Evolutionary conservation across 2,113 vertebrate genomes (phyloP), one percentile per base, ranked within the genome.

Genomic region (Takifugu flavidus): DNA sequence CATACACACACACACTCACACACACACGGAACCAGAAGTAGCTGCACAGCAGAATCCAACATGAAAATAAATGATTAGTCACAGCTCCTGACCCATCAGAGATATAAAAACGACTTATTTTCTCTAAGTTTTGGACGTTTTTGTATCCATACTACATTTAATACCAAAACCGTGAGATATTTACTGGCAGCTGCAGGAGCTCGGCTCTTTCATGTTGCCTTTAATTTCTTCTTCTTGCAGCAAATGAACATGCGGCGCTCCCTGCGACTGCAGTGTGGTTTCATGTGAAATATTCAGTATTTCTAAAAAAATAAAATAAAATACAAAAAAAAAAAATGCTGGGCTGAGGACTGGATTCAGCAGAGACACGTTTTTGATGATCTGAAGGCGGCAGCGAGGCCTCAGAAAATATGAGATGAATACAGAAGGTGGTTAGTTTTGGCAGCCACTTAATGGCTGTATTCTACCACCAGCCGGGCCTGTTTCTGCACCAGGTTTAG

Each of bases 51-150:
- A 68, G 49, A 72, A 53, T 52, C 61, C 47, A 69, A 47, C 66
- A 45, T 51, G 49, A 56, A 56, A 65, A 59, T 57, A 58, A 74
- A 69, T 54, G 54, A 77, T 72, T 55, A 66, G 57, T 44, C 5
- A 44, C 67, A 7, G 57, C 53, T 70, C 20, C 20, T 20, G 20
- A 20, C 20, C 20, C 20, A 20, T 20, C 20, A 20, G 10, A 54
- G 13, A 53, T 13, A 53, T 3, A 50, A 11, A 56, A 34, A 64
- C 61, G 53, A 0, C 2, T 57, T 44, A 62, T 4, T 11, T 56
- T 58, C 60, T 62, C 20, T 3, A 29, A 55, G 59, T 47, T 53
- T 49, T 3, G 25, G 56, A 55, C 50, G 25, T 61, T 69, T 65
- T 44, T 65, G 10, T 39, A 61, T 50, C 45, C 59, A 11, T 50